Conservation (phyloP, 1,140 invertebrate genomes). For the Archivesica marissinica region DNA sequence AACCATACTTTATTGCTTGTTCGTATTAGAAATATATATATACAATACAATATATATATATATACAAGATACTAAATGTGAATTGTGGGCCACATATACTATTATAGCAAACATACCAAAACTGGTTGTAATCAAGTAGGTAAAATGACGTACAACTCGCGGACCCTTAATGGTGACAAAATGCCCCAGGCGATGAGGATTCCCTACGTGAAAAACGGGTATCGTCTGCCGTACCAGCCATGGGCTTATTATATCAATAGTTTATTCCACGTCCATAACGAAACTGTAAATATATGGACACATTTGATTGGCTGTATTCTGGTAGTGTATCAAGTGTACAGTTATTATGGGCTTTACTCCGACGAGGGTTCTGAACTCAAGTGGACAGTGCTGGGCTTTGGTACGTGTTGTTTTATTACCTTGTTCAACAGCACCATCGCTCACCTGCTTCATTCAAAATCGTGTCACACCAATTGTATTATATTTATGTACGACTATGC, state of each 20-base stretch:
- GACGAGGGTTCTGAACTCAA: neutral
- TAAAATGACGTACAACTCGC: neutral
- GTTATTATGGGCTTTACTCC: slow-evolving; percentile 49
- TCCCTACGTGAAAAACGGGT: slow-evolving; percentile 75
- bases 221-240: slow-evolving; percentile 72
- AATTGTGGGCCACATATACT: too few relatives aligned
- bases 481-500: slow-evolving; percentile 76
- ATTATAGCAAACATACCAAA: too few relatives aligned
- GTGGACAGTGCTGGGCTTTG: slow-evolving; percentile 64
- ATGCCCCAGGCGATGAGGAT: slow-evolving; percentile 71
- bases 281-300: slow-evolving; percentile 81
- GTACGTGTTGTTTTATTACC: slow-evolving; percentile 58
- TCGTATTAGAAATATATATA: too few relatives aligned
- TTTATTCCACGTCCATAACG: slow-evolving; percentile 80
- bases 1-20: too few relatives aligned
- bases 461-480: slow-evolving; percentile 69
- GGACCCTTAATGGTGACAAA: slow-evolving; percentile 40
- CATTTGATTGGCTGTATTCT: slow-evolving; percentile 77
- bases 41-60: too few relatives aligned
- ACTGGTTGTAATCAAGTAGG: too few relatives aligned
- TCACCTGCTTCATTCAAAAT: slow-evolving; percentile 76
- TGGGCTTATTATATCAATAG: slow-evolving; percentile 79
- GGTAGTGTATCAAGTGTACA: slow-evolving; percentile 55
- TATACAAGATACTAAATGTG: too few relatives aligned
- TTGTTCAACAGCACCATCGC: slow-evolving; percentile 67